These are phyloP conservation scores for Cynoglossus semilaevis DNA, from an alignment of 2,113 vertebrate genomes.

Conservation along the genomic window DNA sequence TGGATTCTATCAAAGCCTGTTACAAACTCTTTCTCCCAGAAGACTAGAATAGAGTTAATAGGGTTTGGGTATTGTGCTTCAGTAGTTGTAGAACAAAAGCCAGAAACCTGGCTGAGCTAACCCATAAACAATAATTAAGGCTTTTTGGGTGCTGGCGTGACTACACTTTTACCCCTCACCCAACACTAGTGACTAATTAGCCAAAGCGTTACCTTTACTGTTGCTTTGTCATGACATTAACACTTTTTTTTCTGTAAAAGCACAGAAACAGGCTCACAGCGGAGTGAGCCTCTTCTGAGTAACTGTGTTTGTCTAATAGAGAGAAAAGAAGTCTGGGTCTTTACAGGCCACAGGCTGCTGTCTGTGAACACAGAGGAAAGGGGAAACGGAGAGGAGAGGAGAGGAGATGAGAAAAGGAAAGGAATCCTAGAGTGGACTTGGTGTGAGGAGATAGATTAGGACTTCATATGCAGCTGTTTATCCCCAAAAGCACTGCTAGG, in stretches of 20 bases:
- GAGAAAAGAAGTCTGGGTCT: constrained; percentile 38
- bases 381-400: background rate
- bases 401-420: constrained; percentile 21
- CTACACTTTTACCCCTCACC: constrained; percentile 67
- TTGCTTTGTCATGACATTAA: constrained; percentile 75
- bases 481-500: constrained; percentile 71
- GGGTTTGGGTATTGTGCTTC: no score
- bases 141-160: constrained; percentile 53
- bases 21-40: no score
- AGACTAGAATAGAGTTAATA: no score
- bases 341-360: constrained; percentile 47
- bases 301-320: constrained; percentile 50
- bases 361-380: constrained; percentile 18
- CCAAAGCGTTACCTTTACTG: constrained; percentile 70
- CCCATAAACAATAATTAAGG: constrained; percentile 74
- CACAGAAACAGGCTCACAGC: constrained; percentile 53
- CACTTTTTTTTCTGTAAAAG: constrained; percentile 64
- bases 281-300: constrained; percentile 66
- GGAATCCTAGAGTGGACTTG: constrained; percentile 8
- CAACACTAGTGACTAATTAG: constrained; percentile 69
- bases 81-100: constrained; percentile 27
- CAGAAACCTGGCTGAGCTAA: constrained; percentile 59
- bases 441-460: constrained; percentile 68
- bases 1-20: no score
- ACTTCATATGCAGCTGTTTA: constrained; percentile 75